These are phyloP conservation scores for Girardia tigrina DNA, from an alignment of 2,888 invertebrate genomes.

Conservation along the genomic window DNA sequence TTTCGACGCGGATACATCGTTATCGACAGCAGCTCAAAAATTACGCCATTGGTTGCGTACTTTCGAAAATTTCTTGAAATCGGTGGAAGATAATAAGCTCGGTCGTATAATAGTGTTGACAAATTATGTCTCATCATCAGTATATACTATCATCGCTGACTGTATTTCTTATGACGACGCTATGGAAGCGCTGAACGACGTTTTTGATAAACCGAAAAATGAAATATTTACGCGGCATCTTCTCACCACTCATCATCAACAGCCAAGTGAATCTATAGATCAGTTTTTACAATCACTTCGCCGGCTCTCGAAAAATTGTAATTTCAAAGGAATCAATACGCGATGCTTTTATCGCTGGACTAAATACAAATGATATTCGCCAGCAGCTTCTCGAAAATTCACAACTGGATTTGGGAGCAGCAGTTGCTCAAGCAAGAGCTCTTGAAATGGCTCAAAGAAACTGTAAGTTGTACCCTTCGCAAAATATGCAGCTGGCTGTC, in stretches of 20 bases:
- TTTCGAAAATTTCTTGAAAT: too few relatives aligned
- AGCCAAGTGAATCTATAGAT: conserved; percentile 29
- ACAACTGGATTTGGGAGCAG: conserved; percentile 11
- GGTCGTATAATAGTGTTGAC: too few relatives aligned
- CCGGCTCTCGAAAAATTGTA: conserved; percentile 24
- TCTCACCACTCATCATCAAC: conserved; percentile 25
- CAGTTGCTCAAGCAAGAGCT: conserved; percentile 28
- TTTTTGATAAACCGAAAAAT: conserved; percentile 31
- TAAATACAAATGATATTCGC: conserved; percentile 2
- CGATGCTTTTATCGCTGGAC: conserved; percentile 21
- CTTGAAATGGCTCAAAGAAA: conserved; percentile 26
- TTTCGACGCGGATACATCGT: too few relatives aligned
- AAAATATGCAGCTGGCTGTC: too few relatives aligned
- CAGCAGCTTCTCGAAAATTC: conserved; percentile 31
- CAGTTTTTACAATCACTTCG: conserved; percentile 25
- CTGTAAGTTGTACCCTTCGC: too few relatives aligned
- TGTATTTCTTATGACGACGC: too few relatives aligned
- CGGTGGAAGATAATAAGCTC: too few relatives aligned
- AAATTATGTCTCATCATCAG: too few relatives aligned
- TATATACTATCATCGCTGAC: too few relatives aligned
- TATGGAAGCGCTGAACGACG: too few relatives aligned
- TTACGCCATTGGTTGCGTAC: too few relatives aligned
- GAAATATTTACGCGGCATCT: conserved; percentile 30
- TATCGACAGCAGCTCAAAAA: too few relatives aligned
- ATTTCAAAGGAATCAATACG: conserved; percentile 32